Percentiles rank a stretch among this genome's conserved stretches.
Evolutionary conservation across 2,113 vertebrate genomes (phyloP).

Genomic region (Calyptommatus sinebrachiatus): DNA sequence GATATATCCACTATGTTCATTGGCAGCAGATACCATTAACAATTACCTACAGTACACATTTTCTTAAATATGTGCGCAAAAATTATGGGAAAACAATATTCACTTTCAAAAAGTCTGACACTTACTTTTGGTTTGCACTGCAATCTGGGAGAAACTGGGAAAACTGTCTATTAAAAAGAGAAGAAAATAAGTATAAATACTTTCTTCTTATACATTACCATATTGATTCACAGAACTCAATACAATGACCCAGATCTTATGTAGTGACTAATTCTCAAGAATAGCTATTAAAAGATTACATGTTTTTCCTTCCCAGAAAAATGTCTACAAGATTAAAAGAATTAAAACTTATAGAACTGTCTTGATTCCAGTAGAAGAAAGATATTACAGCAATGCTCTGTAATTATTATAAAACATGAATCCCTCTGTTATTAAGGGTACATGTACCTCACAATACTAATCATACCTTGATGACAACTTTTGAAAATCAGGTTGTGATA

Average conservation of each 20-base stretch:
- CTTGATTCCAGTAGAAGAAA: background rate
- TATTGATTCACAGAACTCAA: background rate
- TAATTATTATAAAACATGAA: no score
- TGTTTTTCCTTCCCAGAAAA: background rate
- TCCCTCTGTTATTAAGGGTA: no score
- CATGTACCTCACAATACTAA: background rate
- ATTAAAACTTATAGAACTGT: background rate
- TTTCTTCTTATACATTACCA: background rate
- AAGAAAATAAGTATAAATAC: slow-evolving; percentile 49
- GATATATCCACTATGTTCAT: no score
- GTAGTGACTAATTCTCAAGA: background rate
- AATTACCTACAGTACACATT: background rate
- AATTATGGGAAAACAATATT: background rate
- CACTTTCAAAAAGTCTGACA: slow-evolving; percentile 37
- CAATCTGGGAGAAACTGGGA: slow-evolving; percentile 86
- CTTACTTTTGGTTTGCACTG: slow-evolving; percentile 93
- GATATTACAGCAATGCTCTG: background rate
- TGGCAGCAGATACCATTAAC: no score
- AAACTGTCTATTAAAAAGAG: slow-evolving; percentile 83
- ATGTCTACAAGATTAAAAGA: no score
- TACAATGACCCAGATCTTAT: no score
- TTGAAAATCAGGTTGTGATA: background rate
- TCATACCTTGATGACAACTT: background rate
- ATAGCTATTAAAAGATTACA: background rate
- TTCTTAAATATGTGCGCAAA: background rate